phyloP scores from a whole-genome alignment of 2,888 invertebrate species.

The Tryphoninae sp. region DNA sequence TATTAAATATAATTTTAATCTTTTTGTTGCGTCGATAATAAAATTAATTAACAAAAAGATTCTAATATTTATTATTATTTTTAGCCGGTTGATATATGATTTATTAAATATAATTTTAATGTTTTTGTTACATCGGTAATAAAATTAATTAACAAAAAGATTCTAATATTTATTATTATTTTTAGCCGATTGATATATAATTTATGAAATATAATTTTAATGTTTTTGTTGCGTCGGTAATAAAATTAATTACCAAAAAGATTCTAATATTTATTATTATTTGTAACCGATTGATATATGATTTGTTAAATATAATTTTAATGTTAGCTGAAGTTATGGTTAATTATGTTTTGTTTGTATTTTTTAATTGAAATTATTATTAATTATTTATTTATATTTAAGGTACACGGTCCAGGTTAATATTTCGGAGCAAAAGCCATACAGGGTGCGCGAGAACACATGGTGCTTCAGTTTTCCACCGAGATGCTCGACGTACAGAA shows the following conservation, averaged over 20 bases:
- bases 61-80: neutral
- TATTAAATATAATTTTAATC: no score
- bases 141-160: neutral
- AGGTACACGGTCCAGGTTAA: constrained; percentile 91
- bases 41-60: neutral
- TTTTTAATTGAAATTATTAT: constrained; percentile 17
- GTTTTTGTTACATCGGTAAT: neutral
- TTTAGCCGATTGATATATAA: no score
- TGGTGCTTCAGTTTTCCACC: constrained; percentile 95
- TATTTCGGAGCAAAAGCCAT: constrained; percentile 91
- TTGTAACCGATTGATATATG: constrained; percentile 27
- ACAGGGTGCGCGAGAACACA: constrained; percentile 90
- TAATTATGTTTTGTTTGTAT: neutral
- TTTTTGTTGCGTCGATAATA: neutral
- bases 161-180: neutral
- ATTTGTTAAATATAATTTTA: no score
- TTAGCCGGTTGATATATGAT: no score
- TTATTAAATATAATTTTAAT: no score
- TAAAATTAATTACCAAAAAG: no score
- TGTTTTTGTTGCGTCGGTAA: neutral
- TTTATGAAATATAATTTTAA: no score
- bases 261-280: neutral
- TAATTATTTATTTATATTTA: constrained; percentile 67
- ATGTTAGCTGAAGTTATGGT: no score
- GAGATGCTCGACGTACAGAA: constrained; percentile 92